phyloP scores from a whole-genome alignment of 2,113 vertebrate species.

The Callopanchax toddi region DNA sequence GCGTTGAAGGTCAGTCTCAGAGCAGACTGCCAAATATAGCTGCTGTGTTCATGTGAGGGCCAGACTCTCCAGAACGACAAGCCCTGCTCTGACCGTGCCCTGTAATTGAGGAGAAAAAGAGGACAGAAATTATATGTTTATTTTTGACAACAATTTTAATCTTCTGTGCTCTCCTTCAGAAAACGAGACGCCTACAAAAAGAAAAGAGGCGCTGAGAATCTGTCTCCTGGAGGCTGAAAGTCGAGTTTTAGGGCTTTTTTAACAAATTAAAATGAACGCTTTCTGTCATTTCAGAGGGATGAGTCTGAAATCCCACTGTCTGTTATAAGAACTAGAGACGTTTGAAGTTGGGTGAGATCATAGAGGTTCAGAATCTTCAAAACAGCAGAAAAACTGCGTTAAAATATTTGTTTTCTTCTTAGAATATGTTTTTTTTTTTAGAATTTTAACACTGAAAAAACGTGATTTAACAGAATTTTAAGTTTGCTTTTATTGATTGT shows the following conservation, averaged over 20 bases:
- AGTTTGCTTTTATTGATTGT: too few relatives aligned
- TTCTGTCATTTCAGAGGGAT: not conserved
- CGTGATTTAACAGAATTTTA: too few relatives aligned
- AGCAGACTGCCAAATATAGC: constrained; percentile 86
- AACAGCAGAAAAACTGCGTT: too few relatives aligned
- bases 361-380: too few relatives aligned
- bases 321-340: too few relatives aligned
- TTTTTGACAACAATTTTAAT: constrained; percentile 89
- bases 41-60: constrained; percentile 83
- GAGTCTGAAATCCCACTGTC: too few relatives aligned
- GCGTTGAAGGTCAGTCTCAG: constrained; percentile 81
- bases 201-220: constrained; percentile 69
- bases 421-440: too few relatives aligned
- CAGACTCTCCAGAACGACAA: constrained; percentile 83
- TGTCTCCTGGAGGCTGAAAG: constrained; percentile 61
- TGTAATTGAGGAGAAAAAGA: constrained; percentile 89
- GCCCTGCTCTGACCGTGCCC: constrained; percentile 82
- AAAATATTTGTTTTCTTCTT: too few relatives aligned
- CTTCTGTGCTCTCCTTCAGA: constrained; percentile 83
- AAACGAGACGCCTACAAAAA: constrained; percentile 80
- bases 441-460: too few relatives aligned
- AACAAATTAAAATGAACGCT: constrained; percentile 22
- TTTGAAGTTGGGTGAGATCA: too few relatives aligned
- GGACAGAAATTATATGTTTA: constrained; percentile 88
- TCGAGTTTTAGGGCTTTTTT: constrained; percentile 46